Percentiles rank a stretch among this genome's conserved stretches.
phyloP scores from a whole-genome alignment of 2,797 vertebrate species.

The Acrossocheilus fasciatus region DNA sequence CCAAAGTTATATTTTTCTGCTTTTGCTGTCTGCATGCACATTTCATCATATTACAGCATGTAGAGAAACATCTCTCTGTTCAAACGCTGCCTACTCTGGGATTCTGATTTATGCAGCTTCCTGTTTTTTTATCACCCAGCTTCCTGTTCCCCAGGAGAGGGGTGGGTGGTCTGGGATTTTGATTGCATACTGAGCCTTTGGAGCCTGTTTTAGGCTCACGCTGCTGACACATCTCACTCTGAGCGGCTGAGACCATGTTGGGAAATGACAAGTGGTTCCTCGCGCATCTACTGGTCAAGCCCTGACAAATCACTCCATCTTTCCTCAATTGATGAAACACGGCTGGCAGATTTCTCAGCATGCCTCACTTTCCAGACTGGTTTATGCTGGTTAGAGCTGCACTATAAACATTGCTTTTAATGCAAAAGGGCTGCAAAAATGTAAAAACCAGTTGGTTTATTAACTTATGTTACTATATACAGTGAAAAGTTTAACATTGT shows the following conservation, averaged over 20 bases:
- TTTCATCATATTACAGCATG: conserved; percentile 31
- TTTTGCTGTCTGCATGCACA: background rate
- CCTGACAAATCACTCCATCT: conserved; percentile 56
- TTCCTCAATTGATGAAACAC: conserved; percentile 37
- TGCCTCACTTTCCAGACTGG: background rate
- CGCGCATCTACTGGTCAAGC: conserved; percentile 45
- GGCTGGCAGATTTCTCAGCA: conserved; percentile 40
- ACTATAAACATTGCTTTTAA: background rate
- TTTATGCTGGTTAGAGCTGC: background rate
- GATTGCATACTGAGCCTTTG: conserved; percentile 12
- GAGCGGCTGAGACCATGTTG: conserved; percentile 41
- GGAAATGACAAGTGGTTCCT: conserved; percentile 54
- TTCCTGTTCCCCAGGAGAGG: background rate
- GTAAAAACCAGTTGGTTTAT: background rate
- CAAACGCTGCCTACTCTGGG: background rate
- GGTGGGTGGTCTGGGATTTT: background rate
- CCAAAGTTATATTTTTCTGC: conserved; percentile 20
- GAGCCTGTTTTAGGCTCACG: conserved; percentile 32
- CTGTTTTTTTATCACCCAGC: conserved; percentile 24
- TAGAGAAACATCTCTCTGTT: background rate
- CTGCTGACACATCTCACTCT: conserved; percentile 38
- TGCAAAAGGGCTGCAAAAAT: background rate
- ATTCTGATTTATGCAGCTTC: conserved; percentile 4
- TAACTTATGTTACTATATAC: background rate
- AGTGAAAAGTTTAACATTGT: background rate